A percentile compares a stretch with the other conserved stretches of the same genome.
Evolutionary conservation across 2,113 vertebrate species (phyloP).

Genomic region (Echinops telfairi): DNA sequence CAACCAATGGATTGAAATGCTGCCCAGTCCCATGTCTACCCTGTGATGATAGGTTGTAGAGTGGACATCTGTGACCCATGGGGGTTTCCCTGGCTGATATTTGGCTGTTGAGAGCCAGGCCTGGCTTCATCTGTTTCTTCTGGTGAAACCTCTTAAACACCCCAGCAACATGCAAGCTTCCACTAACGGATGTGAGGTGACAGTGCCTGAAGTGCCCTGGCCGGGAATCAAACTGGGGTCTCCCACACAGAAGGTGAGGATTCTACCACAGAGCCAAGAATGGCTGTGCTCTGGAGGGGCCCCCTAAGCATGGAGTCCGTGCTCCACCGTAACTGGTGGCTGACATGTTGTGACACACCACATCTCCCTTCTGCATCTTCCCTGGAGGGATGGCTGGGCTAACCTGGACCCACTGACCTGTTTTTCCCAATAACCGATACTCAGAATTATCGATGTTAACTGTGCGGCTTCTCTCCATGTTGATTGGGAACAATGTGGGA

Average conservation of each 20-base stretch:
- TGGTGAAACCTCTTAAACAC: neutral
- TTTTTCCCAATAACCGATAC: neutral
- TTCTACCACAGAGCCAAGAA: neutral
- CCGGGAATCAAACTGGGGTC: neutral
- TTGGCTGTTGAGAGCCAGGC: neutral
- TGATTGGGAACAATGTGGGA: too few relatives aligned
- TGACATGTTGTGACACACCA: neutral
- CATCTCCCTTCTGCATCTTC: neutral
- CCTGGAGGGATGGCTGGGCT: neutral
- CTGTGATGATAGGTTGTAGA: neutral
- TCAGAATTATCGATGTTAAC: neutral
- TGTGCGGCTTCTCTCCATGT: neutral
- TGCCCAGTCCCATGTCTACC: too few relatives aligned
- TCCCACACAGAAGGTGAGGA: neutral
- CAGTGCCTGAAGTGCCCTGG: neutral
- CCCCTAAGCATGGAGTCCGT: rapidly evolving
- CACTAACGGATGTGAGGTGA: neutral
- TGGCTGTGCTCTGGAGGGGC: rapidly evolving
- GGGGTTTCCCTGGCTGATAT: neutral
- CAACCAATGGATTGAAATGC: too few relatives aligned
- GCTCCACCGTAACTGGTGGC: too few relatives aligned
- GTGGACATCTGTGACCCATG: neutral
- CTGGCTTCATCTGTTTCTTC: neutral
- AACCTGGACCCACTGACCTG: neutral
- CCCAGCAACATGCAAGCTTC: neutral